phyloP scores from a whole-genome alignment of 1,140 invertebrate genomes.

The Drosophila sp. region DNA sequence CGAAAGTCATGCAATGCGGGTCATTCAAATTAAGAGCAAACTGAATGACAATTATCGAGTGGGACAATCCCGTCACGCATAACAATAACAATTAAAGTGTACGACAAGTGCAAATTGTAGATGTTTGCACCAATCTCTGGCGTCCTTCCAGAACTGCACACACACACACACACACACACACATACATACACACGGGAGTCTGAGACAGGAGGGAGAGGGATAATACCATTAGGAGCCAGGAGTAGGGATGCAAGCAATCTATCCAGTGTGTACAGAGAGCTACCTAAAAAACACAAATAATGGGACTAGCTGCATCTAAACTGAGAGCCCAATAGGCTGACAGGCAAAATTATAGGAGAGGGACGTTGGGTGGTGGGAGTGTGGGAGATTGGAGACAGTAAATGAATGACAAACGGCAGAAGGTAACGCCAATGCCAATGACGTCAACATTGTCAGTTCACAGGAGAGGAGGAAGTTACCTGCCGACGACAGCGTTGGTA shows the following conservation, averaged over 20 bases:
- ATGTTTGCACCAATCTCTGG: constrained; percentile 63
- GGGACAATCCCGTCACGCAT: constrained; percentile 51
- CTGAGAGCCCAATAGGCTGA: constrained; percentile 5
- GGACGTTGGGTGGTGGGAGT: background rate
- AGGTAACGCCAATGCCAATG: constrained; percentile 71
- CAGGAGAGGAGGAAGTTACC: constrained; percentile 36
- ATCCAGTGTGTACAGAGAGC: constrained; percentile 28
- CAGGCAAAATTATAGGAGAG: constrained; percentile 29
- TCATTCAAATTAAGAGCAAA: constrained; percentile 62
- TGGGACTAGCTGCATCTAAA: constrained; percentile 43
- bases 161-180: background rate
- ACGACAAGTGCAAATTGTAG: constrained; percentile 82
- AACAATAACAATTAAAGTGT: constrained; percentile 82
- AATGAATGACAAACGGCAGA: constrained; percentile 71
- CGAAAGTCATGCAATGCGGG: constrained; percentile 27
- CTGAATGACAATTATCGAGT: constrained; percentile 63
- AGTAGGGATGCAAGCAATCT: constrained; percentile 40
- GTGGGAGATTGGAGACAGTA: constrained; percentile 19
- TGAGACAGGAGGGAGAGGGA: background rate
- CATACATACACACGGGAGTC: background rate
- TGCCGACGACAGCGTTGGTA: constrained; percentile 40
- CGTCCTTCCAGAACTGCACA: constrained; percentile 13
- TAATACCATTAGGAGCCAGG: constrained; percentile 14
- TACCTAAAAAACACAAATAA: constrained; percentile 81
- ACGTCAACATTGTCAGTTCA: constrained; percentile 75